Percentiles rank a stretch among this genome's conserved stretches.
These are phyloP conservation scores for Sphaeramia orbicularis DNA, from an alignment of 2,797 vertebrate species.

Conservation along the genomic window DNA sequence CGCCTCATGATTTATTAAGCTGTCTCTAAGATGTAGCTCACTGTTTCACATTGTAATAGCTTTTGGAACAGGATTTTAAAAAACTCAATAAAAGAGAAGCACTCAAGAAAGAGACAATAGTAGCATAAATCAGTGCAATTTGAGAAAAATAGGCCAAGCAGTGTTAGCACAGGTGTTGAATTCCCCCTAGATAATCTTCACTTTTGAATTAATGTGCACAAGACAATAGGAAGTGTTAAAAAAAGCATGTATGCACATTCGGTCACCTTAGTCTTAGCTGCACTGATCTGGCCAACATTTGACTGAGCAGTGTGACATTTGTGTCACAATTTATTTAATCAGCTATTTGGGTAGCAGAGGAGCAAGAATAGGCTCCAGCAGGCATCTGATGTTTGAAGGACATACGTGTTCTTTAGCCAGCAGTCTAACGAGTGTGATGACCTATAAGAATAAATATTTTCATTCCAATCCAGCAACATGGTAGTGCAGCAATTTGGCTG, in stretches of 20 bases:
- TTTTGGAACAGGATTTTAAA: slow-evolving; percentile 21
- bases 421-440: slow-evolving; percentile 56
- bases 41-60: slow-evolving; percentile 26
- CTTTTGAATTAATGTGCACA: slow-evolving; percentile 9
- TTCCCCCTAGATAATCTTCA: not conserved
- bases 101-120: slow-evolving; percentile 6
- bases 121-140: slow-evolving; percentile 3
- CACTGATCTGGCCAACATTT: slow-evolving; percentile 21
- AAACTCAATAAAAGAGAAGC: slow-evolving; percentile 26
- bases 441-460: slow-evolving; percentile 44
- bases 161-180: slow-evolving; percentile 4
- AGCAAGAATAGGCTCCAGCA: slow-evolving; percentile 28
- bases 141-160: slow-evolving; percentile 15
- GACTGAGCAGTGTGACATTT: slow-evolving; percentile 50
- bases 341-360: slow-evolving; percentile 27
- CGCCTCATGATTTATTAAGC: slow-evolving; percentile 40
- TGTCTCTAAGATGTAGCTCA: slow-evolving; percentile 29
- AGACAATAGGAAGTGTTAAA: slow-evolving; percentile 5
- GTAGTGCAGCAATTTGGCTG: slow-evolving; percentile 13
- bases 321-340: slow-evolving; percentile 43
- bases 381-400: slow-evolving; percentile 42
- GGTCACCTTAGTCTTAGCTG: slow-evolving; percentile 5
- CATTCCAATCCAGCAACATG: slow-evolving; percentile 5
- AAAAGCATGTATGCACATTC: slow-evolving; percentile 6
- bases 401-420: slow-evolving; percentile 42